Conservation (phyloP, 2,113 vertebrate species). For the Gallinago undulata region DNA sequence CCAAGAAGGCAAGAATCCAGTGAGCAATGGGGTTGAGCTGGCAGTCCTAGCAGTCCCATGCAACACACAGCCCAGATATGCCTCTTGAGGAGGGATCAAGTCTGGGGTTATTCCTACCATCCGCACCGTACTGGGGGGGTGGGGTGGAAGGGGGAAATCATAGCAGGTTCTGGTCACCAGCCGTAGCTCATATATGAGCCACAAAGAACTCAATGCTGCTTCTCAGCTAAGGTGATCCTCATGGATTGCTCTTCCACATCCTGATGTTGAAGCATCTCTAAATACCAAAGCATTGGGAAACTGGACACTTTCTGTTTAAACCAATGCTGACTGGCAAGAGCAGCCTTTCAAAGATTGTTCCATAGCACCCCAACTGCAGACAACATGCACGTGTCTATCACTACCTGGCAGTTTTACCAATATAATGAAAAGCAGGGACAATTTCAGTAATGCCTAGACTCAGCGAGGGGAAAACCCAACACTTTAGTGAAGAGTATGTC, state of each 20-base stretch:
- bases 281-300: not conserved
- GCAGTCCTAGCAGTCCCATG: not conserved
- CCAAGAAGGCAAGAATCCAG: not conserved
- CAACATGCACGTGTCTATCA: fast-evolving
- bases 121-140: not conserved
- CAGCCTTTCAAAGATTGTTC: not conserved
- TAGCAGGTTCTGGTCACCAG: not conserved
- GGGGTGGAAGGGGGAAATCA: fast-evolving
- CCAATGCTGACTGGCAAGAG: not conserved
- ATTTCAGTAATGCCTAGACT: not conserved
- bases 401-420: not conserved
- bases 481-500: not conserved
- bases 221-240: not conserved
- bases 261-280: not conserved
- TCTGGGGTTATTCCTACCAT: not conserved
- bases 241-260: not conserved
- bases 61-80: not conserved
- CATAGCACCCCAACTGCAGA: not conserved
- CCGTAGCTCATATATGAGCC: not conserved
- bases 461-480: not conserved
- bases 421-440: not conserved
- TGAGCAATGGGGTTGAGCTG: fast-evolving
- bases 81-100: not conserved
- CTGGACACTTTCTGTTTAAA: not conserved
- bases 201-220: not conserved